Base-by-base conservation (phyloP, 2,888 invertebrate species). In the Phalangium opilio region DNA sequence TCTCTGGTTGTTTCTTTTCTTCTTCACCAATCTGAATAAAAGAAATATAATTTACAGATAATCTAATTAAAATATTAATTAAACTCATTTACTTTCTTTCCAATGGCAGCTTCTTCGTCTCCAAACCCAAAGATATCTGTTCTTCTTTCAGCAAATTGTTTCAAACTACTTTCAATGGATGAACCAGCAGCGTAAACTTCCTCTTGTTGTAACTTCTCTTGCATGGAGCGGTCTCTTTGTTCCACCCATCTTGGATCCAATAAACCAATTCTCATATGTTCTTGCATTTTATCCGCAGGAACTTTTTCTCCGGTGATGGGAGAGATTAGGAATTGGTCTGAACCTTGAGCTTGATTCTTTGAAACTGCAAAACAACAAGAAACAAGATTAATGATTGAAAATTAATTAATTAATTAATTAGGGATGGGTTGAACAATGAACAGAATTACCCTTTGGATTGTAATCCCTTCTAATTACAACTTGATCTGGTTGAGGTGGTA, bases 91-190 rank as follows among this genome's bases (percentile, higher is more conserved):
- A 93, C 83, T 73, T 96, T 98, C 71, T 93, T 93, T 72, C 98
- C 98, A 64, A 98, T 99, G 19, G 89, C 87, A 0, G 96, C 95
- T 74, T 98, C 98, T 67, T 96, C 95, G 65, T 89, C 89, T 49
- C 96, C 96, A 52, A 90, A 86, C 70, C 98, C 98, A 71, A 99
- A 99, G 69, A 98, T 98, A 75, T 98, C 98, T 1, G 98, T 96
- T 81, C 98, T 90, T 57, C 98, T 78, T 66, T 98, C 96, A 0
- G 98, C 98, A 61, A 98, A 73, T 64, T 87, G 81, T 65, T 91
- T 91, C 63, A 98, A 77, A 62, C 86, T 90, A 36, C 86, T 86
- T 63, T 93, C 91, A 61, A 98, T 93, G n/a, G 91, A 87, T 20
- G 86, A 78, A 44, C 76, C 79, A 44, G 76, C 75, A 1, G 80